These are phyloP conservation scores for Solenopsis fugax DNA, from an alignment of 1,140 invertebrate genomes.

Conservation along the genomic window DNA sequence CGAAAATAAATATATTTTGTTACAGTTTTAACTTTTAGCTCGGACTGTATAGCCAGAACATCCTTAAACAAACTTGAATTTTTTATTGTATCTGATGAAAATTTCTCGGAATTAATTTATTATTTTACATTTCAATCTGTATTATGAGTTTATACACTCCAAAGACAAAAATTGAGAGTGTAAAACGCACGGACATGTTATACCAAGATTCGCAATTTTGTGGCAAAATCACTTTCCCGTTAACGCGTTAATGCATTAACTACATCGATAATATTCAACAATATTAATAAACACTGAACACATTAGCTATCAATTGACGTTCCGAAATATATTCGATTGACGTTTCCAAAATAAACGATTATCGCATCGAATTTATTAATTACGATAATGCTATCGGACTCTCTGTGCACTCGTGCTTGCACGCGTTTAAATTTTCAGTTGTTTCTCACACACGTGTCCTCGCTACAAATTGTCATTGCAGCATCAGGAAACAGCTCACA, in stretches of 20 bases:
- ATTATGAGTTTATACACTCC: neutral
- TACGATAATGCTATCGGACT: conserved; percentile 55
- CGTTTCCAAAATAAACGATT: conserved; percentile 55
- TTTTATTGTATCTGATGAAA: neutral
- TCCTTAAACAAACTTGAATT: neutral
- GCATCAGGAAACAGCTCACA: conserved; percentile 60
- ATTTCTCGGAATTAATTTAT: neutral
- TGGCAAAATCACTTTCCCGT: conserved; percentile 55
- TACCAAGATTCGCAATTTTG: conserved; percentile 24
- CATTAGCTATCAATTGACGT: conserved; percentile 52
- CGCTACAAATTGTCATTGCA: conserved; percentile 73
- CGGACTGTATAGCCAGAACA: too few relatives aligned
- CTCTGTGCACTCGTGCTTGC: conserved; percentile 15
- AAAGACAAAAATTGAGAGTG: neutral
- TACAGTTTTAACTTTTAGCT: too few relatives aligned
- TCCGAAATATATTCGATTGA: conserved; percentile 30
- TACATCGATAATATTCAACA: conserved; percentile 50
- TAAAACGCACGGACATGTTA: neutral
- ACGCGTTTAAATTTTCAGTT: conserved; percentile 63
- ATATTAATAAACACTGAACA: conserved; percentile 55
- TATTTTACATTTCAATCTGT: neutral
- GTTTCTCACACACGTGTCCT: conserved; percentile 29
- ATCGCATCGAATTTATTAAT: conserved; percentile 61
- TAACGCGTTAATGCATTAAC: conserved; percentile 46
- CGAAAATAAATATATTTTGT: too few relatives aligned